phyloP scores from a whole-genome alignment of 2,797 vertebrate genomes.

The Chelon labrosus region DNA sequence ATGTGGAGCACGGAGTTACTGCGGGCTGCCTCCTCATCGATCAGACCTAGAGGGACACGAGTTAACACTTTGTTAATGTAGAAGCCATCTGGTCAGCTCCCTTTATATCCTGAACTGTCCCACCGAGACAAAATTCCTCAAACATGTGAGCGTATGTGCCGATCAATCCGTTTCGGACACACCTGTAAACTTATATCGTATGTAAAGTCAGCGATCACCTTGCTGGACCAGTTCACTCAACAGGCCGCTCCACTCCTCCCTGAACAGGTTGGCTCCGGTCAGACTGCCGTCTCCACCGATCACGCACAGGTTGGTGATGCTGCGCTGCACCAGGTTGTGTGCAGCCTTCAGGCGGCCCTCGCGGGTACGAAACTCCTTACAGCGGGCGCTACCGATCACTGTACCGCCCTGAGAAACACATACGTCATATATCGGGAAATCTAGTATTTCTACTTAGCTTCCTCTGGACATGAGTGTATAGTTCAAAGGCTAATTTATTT shows the following conservation, averaged over 20 bases:
- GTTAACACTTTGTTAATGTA: no score
- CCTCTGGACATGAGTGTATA: no score
- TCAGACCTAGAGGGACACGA: slow-evolving; percentile 76
- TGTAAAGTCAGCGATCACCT: slow-evolving; percentile 71
- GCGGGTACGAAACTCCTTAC: slow-evolving; percentile 89
- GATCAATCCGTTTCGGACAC: no score
- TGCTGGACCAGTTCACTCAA: slow-evolving; percentile 87
- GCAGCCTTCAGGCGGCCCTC: slow-evolving; percentile 94
- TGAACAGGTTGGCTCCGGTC: slow-evolving; percentile 96
- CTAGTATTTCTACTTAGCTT: no score
- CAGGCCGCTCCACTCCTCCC: slow-evolving; percentile 93
- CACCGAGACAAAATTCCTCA: no score
- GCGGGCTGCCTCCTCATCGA: slow-evolving; percentile 81
- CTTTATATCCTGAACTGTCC: background rate
- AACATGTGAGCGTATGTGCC: no score
- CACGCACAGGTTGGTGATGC: slow-evolving; percentile 96
- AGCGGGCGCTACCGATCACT: slow-evolving; percentile 96
- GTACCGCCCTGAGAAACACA: slow-evolving; percentile 89
- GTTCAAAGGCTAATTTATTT: no score
- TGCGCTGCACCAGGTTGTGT: slow-evolving; percentile 87
- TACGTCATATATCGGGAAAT: background rate
- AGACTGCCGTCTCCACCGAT: slow-evolving; percentile 97
- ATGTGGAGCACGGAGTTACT: slow-evolving; percentile 90
- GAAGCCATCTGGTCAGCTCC: no score
- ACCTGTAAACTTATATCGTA: no score